Percentiles rank a stretch among this genome's conserved stretches.
These are phyloP conservation scores for Orchesella cincta DNA, from an alignment of 1,140 invertebrate species.

Conservation along the genomic window DNA sequence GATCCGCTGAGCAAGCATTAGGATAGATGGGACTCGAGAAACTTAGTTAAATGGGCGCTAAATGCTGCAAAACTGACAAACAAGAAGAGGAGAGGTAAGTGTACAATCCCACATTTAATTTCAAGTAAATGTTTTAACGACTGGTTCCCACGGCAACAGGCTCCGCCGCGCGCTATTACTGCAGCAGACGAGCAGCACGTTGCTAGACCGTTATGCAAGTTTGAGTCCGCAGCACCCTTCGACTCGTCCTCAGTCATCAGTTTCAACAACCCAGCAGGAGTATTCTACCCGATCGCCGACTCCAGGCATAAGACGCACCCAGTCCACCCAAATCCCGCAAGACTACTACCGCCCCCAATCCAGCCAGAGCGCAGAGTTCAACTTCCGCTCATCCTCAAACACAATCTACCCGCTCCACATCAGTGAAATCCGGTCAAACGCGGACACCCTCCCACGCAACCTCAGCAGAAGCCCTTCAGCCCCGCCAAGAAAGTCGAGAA, in stretches of 20 bases:
- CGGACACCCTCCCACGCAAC: not conserved
- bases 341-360: not conserved
- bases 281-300: not conserved
- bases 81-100: slow-evolving; percentile 7
- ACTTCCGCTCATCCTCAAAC: not conserved
- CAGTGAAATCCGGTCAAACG: not conserved
- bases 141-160: not conserved
- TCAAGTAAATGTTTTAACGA: not conserved
- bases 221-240: not conserved
- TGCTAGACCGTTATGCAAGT: not conserved
- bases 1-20: not conserved
- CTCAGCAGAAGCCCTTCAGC: not conserved
- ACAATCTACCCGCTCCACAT: not conserved
- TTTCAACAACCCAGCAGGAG: not conserved
- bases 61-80: not conserved
- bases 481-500: not conserved
- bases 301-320: not conserved
- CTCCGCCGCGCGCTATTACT: not conserved
- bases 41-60: slow-evolving; percentile 13
- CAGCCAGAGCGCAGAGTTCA: not conserved
- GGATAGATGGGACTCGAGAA: not conserved
- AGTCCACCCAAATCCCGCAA: not conserved
- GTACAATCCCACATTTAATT: not conserved
- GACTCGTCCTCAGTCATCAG: not conserved
- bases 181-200: not conserved